These are phyloP conservation scores for Etia nguti DNA, from an alignment of 2,113 vertebrate genomes.

Conservation along the genomic window DNA sequence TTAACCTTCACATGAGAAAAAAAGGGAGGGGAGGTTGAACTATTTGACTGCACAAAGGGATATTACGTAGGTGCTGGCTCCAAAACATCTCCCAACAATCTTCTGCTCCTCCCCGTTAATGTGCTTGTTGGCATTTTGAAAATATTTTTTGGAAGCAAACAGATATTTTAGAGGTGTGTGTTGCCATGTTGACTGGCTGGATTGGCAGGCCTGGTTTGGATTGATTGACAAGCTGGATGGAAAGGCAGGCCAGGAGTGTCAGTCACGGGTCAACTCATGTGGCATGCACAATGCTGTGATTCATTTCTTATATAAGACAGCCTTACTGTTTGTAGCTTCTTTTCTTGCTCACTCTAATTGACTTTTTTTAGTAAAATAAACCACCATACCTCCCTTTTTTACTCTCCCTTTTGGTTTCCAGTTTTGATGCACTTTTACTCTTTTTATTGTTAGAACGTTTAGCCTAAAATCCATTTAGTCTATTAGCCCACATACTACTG, in stretches of 20 bases:
- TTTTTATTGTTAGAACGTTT: not conserved
- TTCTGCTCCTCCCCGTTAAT: not conserved
- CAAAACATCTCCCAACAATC: not conserved
- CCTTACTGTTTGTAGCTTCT: not conserved
- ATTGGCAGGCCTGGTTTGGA: not conserved
- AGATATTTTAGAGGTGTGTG: not conserved
- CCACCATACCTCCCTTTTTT: accelerated
- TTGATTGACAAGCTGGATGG: not conserved
- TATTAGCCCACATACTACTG: not conserved
- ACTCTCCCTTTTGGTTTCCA: not conserved
- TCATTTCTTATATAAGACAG: not conserved
- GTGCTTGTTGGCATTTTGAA: not conserved
- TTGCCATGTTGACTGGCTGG: not conserved
- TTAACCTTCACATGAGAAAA: not conserved
- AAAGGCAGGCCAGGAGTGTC: not conserved
- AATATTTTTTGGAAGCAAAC: not conserved
- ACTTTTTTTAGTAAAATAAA: not conserved
- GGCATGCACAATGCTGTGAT: not conserved
- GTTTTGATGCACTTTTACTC: not conserved
- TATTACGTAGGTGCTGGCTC: not conserved
- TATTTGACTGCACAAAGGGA: not conserved
- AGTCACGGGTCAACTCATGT: not conserved
- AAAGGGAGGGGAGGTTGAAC: not conserved
- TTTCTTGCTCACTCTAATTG: not conserved
- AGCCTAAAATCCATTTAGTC: not conserved